Evolutionary conservation across 2,113 vertebrate species (phyloP), one percentile per base, ranked within the genome.

Genomic region (Pachycephala philippinensis): DNA sequence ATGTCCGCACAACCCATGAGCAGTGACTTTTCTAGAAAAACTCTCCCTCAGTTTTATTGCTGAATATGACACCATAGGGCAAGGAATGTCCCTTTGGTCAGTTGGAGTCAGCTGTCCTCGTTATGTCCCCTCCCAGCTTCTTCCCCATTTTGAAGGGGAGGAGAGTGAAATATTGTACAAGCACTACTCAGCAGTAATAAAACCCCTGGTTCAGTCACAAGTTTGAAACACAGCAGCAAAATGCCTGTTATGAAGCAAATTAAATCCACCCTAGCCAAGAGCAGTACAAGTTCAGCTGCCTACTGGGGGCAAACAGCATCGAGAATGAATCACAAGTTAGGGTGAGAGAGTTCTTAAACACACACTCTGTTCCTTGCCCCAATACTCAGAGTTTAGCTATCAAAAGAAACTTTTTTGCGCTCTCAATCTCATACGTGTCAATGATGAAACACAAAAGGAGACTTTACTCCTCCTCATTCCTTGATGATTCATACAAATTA

Each of bases 61-160:
- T 88, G 20, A 78, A 12, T 9, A 31, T 27, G 13, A 49, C 10
- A 40, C 18, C 11, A 9, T 0, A 45, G 17, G 10, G 15, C 8
- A 39, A 27, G 11, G 11, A 72, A 44, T 24, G 8, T 10, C 53
- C 13, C 27, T 49, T 59, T n/a, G 11, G 30, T 82, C 33, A 39
- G 8, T 0, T 30, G 10, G 26, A 27, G 12, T 52, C 33, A 65
- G 28, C 10, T 70, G 10, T 49, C 19, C 24, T 56, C 12, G 1
- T 2, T 53, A 14, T 33, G 18, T 21, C 10, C 13, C 4, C 10
- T 61, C 28, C 12, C n/a, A 86, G 0, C 3, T 60, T 69, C 40
- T 72, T 59, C 45, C 19, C 24, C 3, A 5, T 13, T 79, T 40
- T 0, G 0, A 6, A 11, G 16, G 4, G 8, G 8, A 76, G 13